phyloP scores from a whole-genome alignment of 2,888 invertebrate species.

The Lasioglossum zephyrum region DNA sequence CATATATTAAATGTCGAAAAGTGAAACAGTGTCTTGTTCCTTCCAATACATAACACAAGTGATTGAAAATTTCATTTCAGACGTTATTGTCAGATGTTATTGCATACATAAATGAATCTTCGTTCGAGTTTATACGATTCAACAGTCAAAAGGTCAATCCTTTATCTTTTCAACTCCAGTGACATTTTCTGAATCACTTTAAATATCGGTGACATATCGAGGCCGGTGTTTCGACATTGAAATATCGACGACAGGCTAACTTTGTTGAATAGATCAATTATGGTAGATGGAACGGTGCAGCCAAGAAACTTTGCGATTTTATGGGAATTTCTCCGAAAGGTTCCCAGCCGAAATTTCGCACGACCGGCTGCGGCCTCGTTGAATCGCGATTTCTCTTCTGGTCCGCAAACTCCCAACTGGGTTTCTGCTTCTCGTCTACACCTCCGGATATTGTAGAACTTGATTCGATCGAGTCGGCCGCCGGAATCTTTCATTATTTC shows the following conservation, averaged over 20 bases:
- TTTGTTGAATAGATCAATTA: background rate
- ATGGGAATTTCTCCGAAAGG: background rate
- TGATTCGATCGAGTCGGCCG: background rate
- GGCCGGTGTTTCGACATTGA: background rate
- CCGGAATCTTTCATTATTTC: slow-evolving; percentile 8
- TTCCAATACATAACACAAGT: background rate
- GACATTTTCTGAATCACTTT: background rate
- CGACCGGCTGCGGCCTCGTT: background rate
- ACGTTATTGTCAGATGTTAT: too few species aligned
- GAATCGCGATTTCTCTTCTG: background rate
- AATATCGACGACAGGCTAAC: background rate
- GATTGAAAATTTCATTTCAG: background rate
- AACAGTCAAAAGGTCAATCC: background rate
- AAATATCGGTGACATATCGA: background rate
- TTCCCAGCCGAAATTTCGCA: background rate
- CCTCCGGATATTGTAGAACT: slow-evolving; percentile 1
- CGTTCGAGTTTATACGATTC: background rate
- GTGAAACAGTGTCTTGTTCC: too few species aligned
- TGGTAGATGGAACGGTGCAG: background rate
- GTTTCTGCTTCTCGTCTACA: background rate
- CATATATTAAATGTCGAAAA: too few species aligned
- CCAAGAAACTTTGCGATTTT: background rate
- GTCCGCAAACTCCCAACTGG: background rate
- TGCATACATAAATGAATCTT: background rate
- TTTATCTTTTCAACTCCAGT: background rate